Percentiles rank a stretch among this genome's conserved stretches.
Conservation (phyloP, 2,113 vertebrate genomes). For the Nymphicus hollandicus region DNA sequence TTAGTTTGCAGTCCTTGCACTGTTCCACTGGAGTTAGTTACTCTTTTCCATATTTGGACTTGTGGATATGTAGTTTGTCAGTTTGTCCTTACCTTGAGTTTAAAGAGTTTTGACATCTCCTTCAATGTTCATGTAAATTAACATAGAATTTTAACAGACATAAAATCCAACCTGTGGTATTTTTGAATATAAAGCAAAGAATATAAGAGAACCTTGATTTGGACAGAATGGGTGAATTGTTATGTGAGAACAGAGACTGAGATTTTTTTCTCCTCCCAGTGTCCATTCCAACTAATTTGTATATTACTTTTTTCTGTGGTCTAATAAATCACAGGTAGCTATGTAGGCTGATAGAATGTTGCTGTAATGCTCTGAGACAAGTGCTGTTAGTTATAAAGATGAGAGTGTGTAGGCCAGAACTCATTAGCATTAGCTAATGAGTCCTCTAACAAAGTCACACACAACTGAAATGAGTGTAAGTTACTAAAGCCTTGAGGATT, state of each 20-base stretch:
- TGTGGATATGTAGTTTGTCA: accelerated
- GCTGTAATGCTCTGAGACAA: background rate
- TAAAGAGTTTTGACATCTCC: background rate
- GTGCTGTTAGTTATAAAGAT: background rate
- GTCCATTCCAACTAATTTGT: background rate
- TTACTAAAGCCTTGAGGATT: background rate
- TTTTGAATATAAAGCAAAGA: background rate
- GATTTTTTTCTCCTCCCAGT: background rate
- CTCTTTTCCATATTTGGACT: background rate
- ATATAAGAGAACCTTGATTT: background rate
- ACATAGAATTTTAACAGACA: background rate
- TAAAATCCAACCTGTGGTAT: background rate
- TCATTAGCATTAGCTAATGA: constrained; percentile 17
- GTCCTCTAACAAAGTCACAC: background rate
- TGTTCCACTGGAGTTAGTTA: background rate
- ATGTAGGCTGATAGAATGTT: background rate
- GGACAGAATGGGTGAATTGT: background rate
- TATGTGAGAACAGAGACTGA: background rate
- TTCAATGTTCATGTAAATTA: background rate
- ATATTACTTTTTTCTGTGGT: background rate
- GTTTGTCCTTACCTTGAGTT: background rate
- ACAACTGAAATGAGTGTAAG: background rate
- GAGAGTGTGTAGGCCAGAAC: background rate
- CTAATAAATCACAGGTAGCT: background rate
- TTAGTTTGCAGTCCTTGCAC: background rate